These are phyloP conservation scores for Budorcas taxicolor DNA, from an alignment of 2,113 vertebrate genomes.

Conservation along the genomic window DNA sequence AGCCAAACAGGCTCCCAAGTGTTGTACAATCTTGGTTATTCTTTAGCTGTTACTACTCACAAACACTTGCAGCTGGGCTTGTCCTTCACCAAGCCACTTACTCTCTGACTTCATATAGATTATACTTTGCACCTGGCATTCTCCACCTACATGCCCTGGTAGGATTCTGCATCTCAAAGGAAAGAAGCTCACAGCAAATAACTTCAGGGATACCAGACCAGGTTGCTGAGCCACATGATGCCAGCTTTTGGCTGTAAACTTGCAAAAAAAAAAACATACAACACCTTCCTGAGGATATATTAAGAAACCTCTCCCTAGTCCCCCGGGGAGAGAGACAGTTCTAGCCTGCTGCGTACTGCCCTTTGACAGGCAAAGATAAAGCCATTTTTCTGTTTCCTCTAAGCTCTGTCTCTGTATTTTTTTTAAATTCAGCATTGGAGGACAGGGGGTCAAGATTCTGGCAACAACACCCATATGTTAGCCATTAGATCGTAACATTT, in stretches of 20 bases:
- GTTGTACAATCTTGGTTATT: not conserved
- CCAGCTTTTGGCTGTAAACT: not conserved
- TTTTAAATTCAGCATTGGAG: not conserved
- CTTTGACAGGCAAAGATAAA: not conserved
- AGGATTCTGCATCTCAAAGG: not conserved
- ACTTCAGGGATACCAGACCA: not conserved
- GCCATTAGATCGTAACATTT: not conserved
- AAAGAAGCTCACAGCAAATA: not conserved
- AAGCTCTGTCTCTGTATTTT: not conserved
- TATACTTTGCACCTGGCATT: not conserved
- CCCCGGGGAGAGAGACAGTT: not conserved
- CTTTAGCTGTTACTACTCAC: not conserved
- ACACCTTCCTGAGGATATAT: not conserved
- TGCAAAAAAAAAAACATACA: not conserved
- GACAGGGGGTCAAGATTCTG: not conserved
- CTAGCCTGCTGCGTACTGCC: not conserved
- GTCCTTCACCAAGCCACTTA: not conserved
- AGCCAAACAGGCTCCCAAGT: not conserved
- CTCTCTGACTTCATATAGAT: not conserved
- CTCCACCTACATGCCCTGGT: not conserved
- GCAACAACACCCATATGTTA: not conserved
- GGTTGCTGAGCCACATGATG: not conserved
- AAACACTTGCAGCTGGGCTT: not conserved
- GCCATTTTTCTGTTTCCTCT: not conserved
- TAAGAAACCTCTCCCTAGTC: not conserved